Base-by-base conservation (phyloP, 2,797 vertebrate species). In the Spinibarbus caldwelli region DNA sequence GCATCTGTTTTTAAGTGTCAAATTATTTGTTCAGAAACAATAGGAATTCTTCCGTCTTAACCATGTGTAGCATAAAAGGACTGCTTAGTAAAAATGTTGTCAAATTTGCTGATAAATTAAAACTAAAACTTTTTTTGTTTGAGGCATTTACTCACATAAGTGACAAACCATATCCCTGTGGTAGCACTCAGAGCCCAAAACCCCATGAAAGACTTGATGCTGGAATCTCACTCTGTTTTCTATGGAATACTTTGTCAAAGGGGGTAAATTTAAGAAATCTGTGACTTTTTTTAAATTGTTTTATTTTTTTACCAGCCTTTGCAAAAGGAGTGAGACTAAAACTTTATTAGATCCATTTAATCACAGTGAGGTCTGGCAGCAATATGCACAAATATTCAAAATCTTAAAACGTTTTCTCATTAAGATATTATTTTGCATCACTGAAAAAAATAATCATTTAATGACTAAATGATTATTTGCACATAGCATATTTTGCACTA, bases 1-100 rank as follows among this genome's bases (percentile, higher is more conserved):
- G 52, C 70, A 80, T 89, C 82, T 85, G 70, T 49, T 84, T 64
- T 43, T 66, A 76, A 77, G 36, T 76, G 59, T 71, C 45, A 80
- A 59, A 85, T 64, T 38, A 54, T 67, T 57, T 54, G 64, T 57
- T 59, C 31, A 47, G 15, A 68, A 77, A 12, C 45, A 70, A 79
- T 19, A 73, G n/a, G 73, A 87, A 45, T 78, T 41, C 66, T 82
- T 43, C 21, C 29, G 2, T 47, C 57, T 79, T 76, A 86, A 84
- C 6, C 9, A 71, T 31, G 52, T 19, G n/a, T 41, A 85, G 75
- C 43, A n/a, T 14, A 64, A 59, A 71, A 83, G 14, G 26, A 23
- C n/a, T 68, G 43, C 26, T 26, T 76, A 49, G 23, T 79, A 82
- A n/a, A 62, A 82, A 71, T 85, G 59, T 29, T 59, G 43, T 70